Percentiles rank a stretch among this genome's conserved stretches.
Conservation (phyloP, 92 coral and sea anemone species). For the Epizoanthus stellaris region DNA sequence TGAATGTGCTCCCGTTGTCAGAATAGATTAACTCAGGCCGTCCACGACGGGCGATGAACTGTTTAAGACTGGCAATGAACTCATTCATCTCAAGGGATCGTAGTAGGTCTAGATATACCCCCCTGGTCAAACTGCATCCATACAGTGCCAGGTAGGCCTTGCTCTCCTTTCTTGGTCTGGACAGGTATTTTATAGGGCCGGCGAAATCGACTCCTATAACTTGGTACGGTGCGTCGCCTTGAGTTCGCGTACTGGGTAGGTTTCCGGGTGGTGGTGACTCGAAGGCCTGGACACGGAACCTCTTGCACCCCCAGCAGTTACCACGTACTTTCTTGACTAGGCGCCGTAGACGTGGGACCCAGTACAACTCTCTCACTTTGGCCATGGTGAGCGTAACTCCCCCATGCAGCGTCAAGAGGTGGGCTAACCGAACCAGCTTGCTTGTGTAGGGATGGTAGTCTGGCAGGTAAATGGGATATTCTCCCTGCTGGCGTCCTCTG, state of each 20-base stretch:
- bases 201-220: not conserved
- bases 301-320: slow-evolving; percentile 48
- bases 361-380: slow-evolving; percentile 44
- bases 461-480: slow-evolving; percentile 45
- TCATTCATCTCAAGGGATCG: slow-evolving; percentile 13
- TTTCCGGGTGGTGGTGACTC: not conserved
- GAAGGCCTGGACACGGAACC: slow-evolving; percentile 13
- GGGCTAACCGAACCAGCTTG: slow-evolving; percentile 46
- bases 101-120: slow-evolving; percentile 22
- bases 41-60: slow-evolving; percentile 50
- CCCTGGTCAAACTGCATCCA: slow-evolving; percentile 45
- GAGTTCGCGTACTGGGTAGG: not conserved
- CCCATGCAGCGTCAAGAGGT: slow-evolving; percentile 54
- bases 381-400: slow-evolving; percentile 60
- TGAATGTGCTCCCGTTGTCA: slow-evolving; percentile 53
- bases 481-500: slow-evolving; percentile 45
- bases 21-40: slow-evolving; percentile 47
- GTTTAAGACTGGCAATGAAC: slow-evolving; percentile 43
- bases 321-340: slow-evolving; percentile 36
- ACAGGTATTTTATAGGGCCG: not conserved
- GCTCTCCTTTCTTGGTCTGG: not conserved
- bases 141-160: slow-evolving; percentile 47
- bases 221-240: not conserved
- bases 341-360: slow-evolving; percentile 45
- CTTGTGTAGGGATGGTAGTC: slow-evolving; percentile 47